These are phyloP conservation scores for Montipora foliosa DNA, from an alignment of 64 coral and sea anemone genomes.

Conservation along the genomic window DNA sequence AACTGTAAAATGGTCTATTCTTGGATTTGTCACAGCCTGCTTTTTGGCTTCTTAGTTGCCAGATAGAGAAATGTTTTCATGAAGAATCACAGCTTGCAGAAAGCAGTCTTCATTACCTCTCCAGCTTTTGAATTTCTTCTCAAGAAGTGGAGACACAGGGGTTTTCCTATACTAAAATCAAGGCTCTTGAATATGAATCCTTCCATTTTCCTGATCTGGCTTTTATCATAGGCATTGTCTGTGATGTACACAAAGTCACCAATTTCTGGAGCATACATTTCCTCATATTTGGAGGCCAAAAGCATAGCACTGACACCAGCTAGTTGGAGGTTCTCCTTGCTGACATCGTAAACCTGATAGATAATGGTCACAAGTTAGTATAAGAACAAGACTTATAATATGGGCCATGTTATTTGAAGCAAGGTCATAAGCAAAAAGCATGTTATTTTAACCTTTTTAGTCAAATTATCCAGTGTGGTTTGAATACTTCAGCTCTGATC, in stretches of 20 bases:
- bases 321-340: constrained; percentile 81
- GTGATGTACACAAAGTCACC: constrained; percentile 99
- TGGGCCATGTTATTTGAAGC: too few species aligned
- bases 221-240: constrained; percentile 88
- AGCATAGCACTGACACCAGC: constrained; percentile 97
- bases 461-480: too few species aligned
- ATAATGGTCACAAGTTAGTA: background rate
- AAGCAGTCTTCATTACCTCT: constrained; percentile 37
- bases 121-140: constrained; percentile 99
- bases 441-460: too few species aligned
- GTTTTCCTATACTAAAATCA: constrained; percentile 87
- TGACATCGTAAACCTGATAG: constrained; percentile 62
- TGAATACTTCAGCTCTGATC: too few species aligned
- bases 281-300: constrained; percentile 96
- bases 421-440: too few species aligned
- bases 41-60: too few species aligned
- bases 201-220: constrained; percentile 84
- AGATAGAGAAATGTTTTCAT: too few species aligned
- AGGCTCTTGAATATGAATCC: constrained; percentile 81
- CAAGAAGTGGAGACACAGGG: constrained; percentile 94
- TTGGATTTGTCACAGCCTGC: too few species aligned
- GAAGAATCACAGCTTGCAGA: too few species aligned
- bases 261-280: constrained; percentile 98
- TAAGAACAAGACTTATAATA: too few species aligned
- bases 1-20: too few species aligned